phyloP scores from a whole-genome alignment of 2,797 vertebrate genomes.

The Neosalanx taihuensis region DNA sequence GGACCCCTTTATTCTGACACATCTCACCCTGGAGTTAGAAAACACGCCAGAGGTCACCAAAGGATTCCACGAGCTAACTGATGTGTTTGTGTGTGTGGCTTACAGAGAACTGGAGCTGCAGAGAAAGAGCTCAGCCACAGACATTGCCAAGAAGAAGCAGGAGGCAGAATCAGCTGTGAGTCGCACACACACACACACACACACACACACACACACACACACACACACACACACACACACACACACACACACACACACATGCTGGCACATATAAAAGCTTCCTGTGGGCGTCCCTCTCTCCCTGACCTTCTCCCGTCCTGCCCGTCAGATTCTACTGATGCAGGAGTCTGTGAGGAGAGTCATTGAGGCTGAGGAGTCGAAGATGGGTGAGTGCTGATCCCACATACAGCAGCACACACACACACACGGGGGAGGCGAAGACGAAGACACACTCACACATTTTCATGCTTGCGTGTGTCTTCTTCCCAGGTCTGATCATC shows the following conservation, averaged over 20 bases:
- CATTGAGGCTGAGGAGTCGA: slow-evolving; percentile 92
- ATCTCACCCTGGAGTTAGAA: too few species aligned
- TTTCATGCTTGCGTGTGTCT: too few species aligned
- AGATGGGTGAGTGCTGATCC: slow-evolving; percentile 83
- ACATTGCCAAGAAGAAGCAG: slow-evolving; percentile 91
- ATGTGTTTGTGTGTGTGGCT: slow-evolving; percentile 27
- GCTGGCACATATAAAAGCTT: background rate
- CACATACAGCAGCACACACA: slow-evolving; percentile 10
- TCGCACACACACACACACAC: slow-evolving; percentile 28
- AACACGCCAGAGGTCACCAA: too few species aligned
- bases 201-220: slow-evolving; percentile 20
- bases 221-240: slow-evolving; percentile 28
- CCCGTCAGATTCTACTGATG: slow-evolving; percentile 89
- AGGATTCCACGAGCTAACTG: too few species aligned
- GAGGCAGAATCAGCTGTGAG: slow-evolving; percentile 96
- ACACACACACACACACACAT: slow-evolving; percentile 4
- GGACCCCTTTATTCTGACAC: too few species aligned
- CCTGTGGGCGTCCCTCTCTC: slow-evolving; percentile 6
- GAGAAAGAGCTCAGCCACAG: slow-evolving; percentile 84
- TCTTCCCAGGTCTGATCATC: slow-evolving; percentile 84
- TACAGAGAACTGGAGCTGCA: slow-evolving; percentile 93
- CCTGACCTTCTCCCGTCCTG: slow-evolving; percentile 20
- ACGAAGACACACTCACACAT: background rate
- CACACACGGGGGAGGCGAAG: background rate
- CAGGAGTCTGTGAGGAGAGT: slow-evolving; percentile 96